Evolutionary conservation across 2,888 invertebrate genomes (phyloP), one percentile per base, ranked within the genome.

Genomic region (Tipula confusa): DNA sequence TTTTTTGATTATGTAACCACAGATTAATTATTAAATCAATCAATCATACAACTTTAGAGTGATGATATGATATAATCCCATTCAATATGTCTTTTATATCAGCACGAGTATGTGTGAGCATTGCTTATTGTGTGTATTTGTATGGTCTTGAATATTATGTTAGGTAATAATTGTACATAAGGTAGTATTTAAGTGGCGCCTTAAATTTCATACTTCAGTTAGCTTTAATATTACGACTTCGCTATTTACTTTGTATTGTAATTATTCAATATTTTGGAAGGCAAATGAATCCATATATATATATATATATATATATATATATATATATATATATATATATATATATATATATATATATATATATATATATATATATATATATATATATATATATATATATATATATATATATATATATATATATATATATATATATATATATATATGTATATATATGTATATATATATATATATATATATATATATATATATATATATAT

Each of bases 11-110:
- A 24, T 24, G 64, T 64, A 64, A 64, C 64, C 64, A 24, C 24
- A 24, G 24, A 64, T 24, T 9, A 64, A 64, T 64, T 64, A 64
- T 64, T 64, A 24, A 64, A 64, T 64, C 64, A 64, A 64, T 64
- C 64, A 64, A 64, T 64, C 64, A 64, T 64, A 64, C 4, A 64
- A 24, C 24, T 64, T 64, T 4, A 64, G 24, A 64, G 64, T 64
- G 64, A 64, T 64, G 64, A 64, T 64, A 64, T 64, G 64, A 64
- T 64, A 64, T 64, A 64, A 64, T 64, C 64, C 64, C 64, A 24
- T 64, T 9, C 64, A 64, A 24, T 64, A 64, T 64, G 18, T 24
- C 64, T 64, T 64, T 4, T 24, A 24, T 9, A 24, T 9, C 6
- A 33, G 33, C 11, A 33, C 33, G 33, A 9, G 9, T 24, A 24